Base-by-base conservation (phyloP, 2,113 vertebrate genomes). In the Apeltes quadracus region DNA sequence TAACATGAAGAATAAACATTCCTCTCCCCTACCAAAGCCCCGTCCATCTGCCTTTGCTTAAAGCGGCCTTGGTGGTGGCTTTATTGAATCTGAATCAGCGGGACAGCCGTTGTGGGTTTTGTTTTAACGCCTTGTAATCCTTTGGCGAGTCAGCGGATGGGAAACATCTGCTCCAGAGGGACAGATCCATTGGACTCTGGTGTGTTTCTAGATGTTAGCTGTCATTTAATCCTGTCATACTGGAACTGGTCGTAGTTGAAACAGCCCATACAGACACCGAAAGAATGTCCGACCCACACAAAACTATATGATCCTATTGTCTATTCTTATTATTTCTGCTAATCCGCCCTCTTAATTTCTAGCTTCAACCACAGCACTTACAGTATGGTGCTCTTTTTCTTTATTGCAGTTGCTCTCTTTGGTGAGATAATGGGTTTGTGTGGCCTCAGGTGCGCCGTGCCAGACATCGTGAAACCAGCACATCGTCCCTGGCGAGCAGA, bases 41-140 rank as follows among this genome's bases (percentile, higher is more conserved):
- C 34, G 58, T 36, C 70, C 78, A 89, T 84, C 78, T 90, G 88
- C 65, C 84, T 72, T 61, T 36, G 36, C 46, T 89, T 85, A 79
- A 32, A 57, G 0, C 2, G 48, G 46, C 44, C 56, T 61, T 38
- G 36, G 50, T 65, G 39, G 59, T 57, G 77, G 76, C 78, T 83
- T 74, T 72, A 82, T 72, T 87, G 63, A 80, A 82, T 84, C 58
- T 64, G 39, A 88, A 78, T 79, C 56, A 66, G 71, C 50, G 78
- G 73, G 46, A 75, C 69, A 82, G 76, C 34, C 48, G n/a, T 50
- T 41, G 79, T 72, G 61, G 72, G 65, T 46, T 59, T 51, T 53
- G 71, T 77, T 85, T 69, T 80, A 76, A 73, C 20, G n/a, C 25
- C 50, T 76, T 62, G 61, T 75, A 69, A 77, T 69, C 53, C 74